Conservation (phyloP, 2,888 invertebrate species). For the Pedicia rivosa region DNA sequence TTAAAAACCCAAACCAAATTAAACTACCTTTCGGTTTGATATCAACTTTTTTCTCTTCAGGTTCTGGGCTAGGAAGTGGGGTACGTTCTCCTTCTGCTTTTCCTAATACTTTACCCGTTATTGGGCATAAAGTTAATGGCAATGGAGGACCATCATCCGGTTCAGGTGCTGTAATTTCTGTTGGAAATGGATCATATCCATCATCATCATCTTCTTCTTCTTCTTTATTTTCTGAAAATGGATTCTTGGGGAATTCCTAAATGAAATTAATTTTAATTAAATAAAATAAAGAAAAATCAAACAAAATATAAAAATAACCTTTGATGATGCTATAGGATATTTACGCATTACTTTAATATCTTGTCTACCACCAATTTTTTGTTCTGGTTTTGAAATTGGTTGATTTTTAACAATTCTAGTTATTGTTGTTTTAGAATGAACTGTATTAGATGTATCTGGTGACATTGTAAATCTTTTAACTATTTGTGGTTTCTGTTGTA, state of each 20-base stretch:
- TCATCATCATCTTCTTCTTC: constrained; percentile 42
- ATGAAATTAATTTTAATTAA: no score
- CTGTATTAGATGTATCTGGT: constrained; percentile 1
- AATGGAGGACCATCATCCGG: constrained; percentile 41
- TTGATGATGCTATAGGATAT: not conserved
- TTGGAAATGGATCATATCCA: constrained; percentile 36
- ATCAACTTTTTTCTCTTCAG: constrained; percentile 18
- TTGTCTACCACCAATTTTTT: not conserved
- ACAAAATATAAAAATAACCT: not conserved
- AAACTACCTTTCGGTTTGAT: no score
- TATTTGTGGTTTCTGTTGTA: not conserved
- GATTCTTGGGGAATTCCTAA: not conserved
- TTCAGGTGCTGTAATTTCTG: constrained; percentile 31
- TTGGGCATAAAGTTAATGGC: constrained; percentile 53
- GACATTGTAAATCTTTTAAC: constrained; percentile 1
- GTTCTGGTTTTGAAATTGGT: no score
- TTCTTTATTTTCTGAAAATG: constrained; percentile 17
- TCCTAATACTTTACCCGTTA: constrained; percentile 40
- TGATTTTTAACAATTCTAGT: constrained; percentile 13
- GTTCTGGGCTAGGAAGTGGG: constrained; percentile 37
- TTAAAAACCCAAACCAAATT: no score
- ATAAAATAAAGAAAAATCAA: not conserved
- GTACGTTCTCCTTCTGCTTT: constrained; percentile 46
- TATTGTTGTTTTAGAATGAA: constrained; percentile 13
- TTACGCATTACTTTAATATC: constrained; percentile 1